phyloP scores from a whole-genome alignment of 2,797 vertebrate genomes.

The Craterocephalus amniculus region DNA sequence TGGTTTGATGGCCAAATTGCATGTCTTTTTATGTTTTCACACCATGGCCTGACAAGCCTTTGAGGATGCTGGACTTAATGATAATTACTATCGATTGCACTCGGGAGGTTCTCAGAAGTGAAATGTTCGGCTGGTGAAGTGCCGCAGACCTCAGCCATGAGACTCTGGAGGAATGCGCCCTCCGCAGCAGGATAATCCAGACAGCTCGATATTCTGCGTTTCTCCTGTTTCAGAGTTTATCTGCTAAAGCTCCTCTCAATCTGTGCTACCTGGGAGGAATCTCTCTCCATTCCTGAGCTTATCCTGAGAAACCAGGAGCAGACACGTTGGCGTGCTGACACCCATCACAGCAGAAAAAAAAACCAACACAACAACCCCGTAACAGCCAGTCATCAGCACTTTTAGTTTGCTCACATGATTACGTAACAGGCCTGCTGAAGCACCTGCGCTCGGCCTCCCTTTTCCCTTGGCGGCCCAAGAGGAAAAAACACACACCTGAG shows the following conservation, averaged over 20 bases:
- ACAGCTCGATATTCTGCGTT: constrained; percentile 71
- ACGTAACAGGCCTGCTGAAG: constrained; percentile 69
- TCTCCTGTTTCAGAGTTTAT: constrained; percentile 78
- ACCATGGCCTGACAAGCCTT: constrained; percentile 80
- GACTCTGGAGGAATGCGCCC: constrained; percentile 72
- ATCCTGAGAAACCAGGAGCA: constrained; percentile 71
- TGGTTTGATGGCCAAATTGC: constrained; percentile 83
- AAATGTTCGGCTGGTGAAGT: constrained; percentile 54
- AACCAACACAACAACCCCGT: constrained; percentile 58
- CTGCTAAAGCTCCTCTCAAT: constrained; percentile 80
- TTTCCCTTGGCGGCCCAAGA: constrained; percentile 31
- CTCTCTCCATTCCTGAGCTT: constrained; percentile 74
- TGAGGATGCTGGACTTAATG: constrained; percentile 78
- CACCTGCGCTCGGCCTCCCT: constrained; percentile 48
- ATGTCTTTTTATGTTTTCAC: constrained; percentile 83
- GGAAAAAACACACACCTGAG: constrained; percentile 66
- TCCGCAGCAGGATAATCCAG: constrained; percentile 77
- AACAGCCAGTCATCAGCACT: constrained; percentile 70
- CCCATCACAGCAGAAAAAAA: constrained; percentile 46
- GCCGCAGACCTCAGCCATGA: constrained; percentile 65
- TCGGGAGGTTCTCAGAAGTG: constrained; percentile 62
- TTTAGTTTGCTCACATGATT: constrained; percentile 73
- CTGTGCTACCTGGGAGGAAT: constrained; percentile 80
- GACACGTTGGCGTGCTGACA: constrained; percentile 64
- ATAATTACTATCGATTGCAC: constrained; percentile 77